Evolutionary conservation across 1,140 invertebrate genomes (phyloP).

Genomic region (Drosophila yakuba): DNA sequence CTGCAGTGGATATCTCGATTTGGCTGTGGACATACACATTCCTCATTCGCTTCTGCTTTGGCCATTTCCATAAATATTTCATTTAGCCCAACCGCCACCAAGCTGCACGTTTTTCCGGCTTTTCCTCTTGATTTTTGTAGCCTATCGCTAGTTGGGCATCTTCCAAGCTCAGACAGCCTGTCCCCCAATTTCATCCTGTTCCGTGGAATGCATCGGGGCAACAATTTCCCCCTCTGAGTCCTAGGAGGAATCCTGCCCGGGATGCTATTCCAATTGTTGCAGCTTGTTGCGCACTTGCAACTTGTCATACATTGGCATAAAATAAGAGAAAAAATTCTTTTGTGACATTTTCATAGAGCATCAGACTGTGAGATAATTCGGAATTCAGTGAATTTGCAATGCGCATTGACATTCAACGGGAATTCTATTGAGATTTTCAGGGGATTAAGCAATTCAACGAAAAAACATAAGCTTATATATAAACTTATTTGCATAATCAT

Average conservation of each 20-base stretch:
- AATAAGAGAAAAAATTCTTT: conserved; percentile 32
- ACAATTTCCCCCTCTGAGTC: conserved; percentile 5
- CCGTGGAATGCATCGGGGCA: conserved; percentile 4
- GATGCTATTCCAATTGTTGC: conserved; percentile 36
- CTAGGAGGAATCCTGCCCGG: not conserved
- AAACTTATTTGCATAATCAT: not conserved
- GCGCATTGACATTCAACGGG: conserved; percentile 30
- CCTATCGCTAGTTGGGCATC: conserved; percentile 71
- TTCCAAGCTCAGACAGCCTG: conserved; percentile 39
- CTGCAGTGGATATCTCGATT: conserved; percentile 43
- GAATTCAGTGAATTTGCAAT: conserved; percentile 38
- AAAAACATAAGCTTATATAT: not conserved
- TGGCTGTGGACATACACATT: conserved; percentile 32
- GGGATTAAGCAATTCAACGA: conserved; percentile 11
- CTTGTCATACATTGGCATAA: conserved; percentile 77
- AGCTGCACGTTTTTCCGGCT: conserved; percentile 64
- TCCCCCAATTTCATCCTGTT: not conserved
- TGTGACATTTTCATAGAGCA: conserved; percentile 62
- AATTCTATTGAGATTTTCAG: conserved; percentile 26
- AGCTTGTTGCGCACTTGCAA: conserved; percentile 63
- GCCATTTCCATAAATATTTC: conserved; percentile 81
- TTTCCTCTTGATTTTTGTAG: conserved; percentile 46
- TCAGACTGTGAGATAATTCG: conserved; percentile 37
- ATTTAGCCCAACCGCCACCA: conserved; percentile 70
- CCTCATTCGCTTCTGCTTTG: conserved; percentile 17